Percentiles rank a stretch among this genome's conserved stretches.
Evolutionary conservation across 2,797 vertebrate species (phyloP).

Genomic region (Xiphophorus birchmanni): DNA sequence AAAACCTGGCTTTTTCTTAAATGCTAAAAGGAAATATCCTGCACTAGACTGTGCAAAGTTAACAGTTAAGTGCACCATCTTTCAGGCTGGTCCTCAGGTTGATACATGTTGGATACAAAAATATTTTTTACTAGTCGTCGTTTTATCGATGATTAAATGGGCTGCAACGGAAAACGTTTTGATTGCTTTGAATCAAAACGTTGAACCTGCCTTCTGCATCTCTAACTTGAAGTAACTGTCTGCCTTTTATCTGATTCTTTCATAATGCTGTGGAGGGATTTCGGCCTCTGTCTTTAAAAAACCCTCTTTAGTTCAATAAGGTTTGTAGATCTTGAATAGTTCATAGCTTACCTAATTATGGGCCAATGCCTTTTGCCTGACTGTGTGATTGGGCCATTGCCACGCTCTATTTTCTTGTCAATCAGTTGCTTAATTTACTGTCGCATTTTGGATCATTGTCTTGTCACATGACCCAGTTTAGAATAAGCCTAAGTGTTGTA

Average conservation of each 20-base stretch:
- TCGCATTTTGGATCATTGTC: neutral
- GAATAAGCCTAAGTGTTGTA: neutral
- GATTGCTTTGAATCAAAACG: neutral
- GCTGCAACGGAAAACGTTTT: neutral
- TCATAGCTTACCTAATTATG: neutral
- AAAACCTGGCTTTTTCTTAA: neutral
- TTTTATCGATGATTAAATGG: neutral
- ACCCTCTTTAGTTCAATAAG: neutral
- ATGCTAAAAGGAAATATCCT: constrained; percentile 5
- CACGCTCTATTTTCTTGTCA: neutral
- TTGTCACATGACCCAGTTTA: neutral
- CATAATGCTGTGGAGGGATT: neutral
- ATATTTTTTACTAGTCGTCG: neutral
- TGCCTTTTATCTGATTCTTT: neutral
- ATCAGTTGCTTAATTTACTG: neutral
- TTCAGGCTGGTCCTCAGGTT: neutral
- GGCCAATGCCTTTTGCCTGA: neutral
- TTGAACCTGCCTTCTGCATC: neutral
- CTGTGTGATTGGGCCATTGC: neutral
- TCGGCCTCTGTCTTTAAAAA: neutral
- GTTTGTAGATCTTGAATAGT: neutral
- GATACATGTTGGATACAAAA: neutral
- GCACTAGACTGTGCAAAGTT: constrained; percentile 14
- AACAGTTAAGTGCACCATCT: neutral
- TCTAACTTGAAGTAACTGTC: neutral